phyloP scores from a whole-genome alignment of 2,888 invertebrate species.

The Leuctra nigra region DNA sequence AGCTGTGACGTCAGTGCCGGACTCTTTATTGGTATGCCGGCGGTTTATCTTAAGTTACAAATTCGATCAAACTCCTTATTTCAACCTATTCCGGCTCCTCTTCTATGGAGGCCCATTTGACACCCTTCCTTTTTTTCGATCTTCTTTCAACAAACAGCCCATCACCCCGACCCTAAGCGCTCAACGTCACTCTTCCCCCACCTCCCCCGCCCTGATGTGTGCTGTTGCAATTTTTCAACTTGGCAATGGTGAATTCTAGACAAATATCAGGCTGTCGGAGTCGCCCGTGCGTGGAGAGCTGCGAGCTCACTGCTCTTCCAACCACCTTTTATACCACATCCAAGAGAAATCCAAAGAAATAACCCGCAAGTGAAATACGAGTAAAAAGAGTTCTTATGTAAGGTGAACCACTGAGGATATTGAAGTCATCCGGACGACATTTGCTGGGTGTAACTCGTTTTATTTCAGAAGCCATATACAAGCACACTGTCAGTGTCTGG shows the following conservation, averaged over 20 bases:
- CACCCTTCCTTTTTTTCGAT: conserved; percentile 1
- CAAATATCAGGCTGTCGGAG: conserved; percentile 15
- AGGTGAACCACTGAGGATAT: no score
- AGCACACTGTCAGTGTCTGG: no score
- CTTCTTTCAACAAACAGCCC: conserved; percentile 4
- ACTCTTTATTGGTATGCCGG: no score
- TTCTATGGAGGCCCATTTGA: conserved; percentile 4
- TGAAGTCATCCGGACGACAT: no score
- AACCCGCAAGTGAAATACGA: conserved; percentile 1
- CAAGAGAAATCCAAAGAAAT: conserved; percentile 9
- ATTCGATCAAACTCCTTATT: conserved; percentile 5
- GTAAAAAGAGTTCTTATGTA: no score
- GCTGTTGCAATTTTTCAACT: conserved; percentile 19
- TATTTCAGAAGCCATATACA: no score
- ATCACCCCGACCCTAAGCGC: conserved; percentile 5
- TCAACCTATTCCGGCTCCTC: not conserved
- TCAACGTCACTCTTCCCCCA: not conserved
- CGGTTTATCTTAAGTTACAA: no score
- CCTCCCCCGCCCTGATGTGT: conserved; percentile 10
- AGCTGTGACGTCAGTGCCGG: no score
- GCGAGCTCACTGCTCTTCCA: conserved; percentile 1
- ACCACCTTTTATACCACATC: conserved; percentile 1
- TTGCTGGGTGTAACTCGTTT: no score
- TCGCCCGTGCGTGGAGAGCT: conserved; percentile 6
- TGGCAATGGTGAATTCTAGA: conserved; percentile 21